Conservation (phyloP, 64 coral and sea anemone species). For the Anthopleura sola region DNA sequence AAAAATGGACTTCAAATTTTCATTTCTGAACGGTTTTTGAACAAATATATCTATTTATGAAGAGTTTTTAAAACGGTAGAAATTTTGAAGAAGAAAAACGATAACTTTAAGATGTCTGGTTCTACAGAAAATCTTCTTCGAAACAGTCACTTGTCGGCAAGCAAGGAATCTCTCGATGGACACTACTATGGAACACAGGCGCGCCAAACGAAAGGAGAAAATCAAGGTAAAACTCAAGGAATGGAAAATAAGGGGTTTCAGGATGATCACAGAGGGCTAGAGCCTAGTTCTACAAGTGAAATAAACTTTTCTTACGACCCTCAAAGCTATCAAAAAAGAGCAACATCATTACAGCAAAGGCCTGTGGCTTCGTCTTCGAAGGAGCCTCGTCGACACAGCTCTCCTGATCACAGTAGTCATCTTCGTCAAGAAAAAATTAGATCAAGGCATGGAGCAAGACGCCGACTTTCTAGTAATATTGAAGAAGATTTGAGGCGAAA, state of each 20-base stretch:
- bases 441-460: neutral
- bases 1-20: neutral
- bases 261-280: neutral
- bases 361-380: neutral
- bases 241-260: neutral
- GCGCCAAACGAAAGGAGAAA: neutral
- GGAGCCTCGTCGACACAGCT: conserved; percentile 1
- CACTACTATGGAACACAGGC: neutral
- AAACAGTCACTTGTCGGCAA: neutral
- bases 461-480: conserved; percentile 2
- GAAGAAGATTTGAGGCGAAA: conserved; percentile 46
- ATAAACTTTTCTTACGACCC: neutral
- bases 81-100: neutral
- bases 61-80: neutral
- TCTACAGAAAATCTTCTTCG: conserved; percentile 6
- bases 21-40: neutral
- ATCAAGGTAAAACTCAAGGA: neutral
- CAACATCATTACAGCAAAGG: neutral
- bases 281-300: neutral
- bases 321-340: neutral
- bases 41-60: neutral
- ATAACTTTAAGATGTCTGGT: neutral
- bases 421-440: neutral
- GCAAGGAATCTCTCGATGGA: neutral
- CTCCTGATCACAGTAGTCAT: neutral